Conservation (phyloP, 2,113 vertebrate genomes). For the Pachyramphus minor region DNA sequence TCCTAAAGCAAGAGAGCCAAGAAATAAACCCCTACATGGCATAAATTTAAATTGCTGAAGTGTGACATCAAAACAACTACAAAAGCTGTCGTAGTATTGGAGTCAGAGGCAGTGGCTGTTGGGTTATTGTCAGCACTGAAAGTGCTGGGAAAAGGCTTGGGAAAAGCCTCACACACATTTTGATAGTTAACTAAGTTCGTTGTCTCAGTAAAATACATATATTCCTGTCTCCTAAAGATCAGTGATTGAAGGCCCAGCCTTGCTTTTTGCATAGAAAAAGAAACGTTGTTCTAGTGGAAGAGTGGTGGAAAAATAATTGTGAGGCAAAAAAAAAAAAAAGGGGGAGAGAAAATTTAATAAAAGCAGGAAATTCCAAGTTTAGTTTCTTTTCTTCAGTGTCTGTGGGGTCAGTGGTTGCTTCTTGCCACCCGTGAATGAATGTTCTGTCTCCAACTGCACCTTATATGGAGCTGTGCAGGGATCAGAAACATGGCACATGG, state of each 20-base stretch:
- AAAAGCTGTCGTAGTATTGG: not conserved
- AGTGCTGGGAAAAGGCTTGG: not conserved
- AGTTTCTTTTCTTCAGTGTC: not conserved
- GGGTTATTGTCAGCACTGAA: constrained; percentile 10
- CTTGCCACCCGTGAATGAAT: not conserved
- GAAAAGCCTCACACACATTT: not conserved
- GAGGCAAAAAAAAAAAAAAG: not conserved
- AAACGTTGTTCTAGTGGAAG: not conserved
- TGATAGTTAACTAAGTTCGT: not conserved
- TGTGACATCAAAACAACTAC: constrained; percentile 2
- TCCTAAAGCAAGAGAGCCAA: not conserved
- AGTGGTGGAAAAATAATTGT: not conserved
- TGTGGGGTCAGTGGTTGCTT: constrained; percentile 20
- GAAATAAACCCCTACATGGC: not conserved
- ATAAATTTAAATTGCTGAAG: not conserved
- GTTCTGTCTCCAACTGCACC: not conserved
- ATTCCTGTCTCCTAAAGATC: not conserved
- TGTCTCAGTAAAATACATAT: not conserved
- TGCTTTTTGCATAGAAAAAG: not conserved
- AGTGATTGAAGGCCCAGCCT: not conserved
- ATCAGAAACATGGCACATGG: constrained; percentile 3
- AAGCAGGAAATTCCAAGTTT: constrained; percentile 9
- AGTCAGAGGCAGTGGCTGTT: not conserved
- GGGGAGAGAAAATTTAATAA: not conserved
- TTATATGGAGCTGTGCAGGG: not conserved